phyloP scores from a whole-genome alignment of 1,140 invertebrate species.

The Diprion similis region DNA sequence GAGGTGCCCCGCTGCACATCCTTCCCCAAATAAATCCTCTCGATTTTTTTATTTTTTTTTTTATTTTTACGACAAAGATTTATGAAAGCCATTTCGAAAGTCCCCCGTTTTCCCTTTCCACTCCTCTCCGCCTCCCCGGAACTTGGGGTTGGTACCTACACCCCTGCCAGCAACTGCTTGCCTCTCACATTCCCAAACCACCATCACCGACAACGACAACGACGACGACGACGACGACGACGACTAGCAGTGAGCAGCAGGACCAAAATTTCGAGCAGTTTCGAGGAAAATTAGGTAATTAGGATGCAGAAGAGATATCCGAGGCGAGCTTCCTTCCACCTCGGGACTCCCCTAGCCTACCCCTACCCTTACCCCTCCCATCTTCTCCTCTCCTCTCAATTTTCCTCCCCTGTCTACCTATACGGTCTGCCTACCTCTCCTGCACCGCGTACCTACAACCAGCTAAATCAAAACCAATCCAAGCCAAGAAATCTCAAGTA shows the following conservation, averaged over 20 bases:
- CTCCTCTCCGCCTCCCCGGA: slow-evolving; percentile 18
- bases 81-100: slow-evolving; percentile 55
- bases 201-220: slow-evolving; percentile 32
- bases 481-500: slow-evolving; percentile 17
- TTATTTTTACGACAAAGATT: slow-evolving; percentile 58
- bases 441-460: slow-evolving; percentile 9
- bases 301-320: slow-evolving; percentile 54
- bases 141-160: not conserved
- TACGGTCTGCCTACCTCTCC: not conserved
- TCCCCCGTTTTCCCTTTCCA: slow-evolving; percentile 29
- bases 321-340: slow-evolving; percentile 19
- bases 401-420: slow-evolving; percentile 7
- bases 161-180: not conserved
- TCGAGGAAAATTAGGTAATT: slow-evolving; percentile 59
- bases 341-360: not conserved
- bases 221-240: slow-evolving; percentile 15
- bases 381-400: slow-evolving; percentile 20
- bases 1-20: slow-evolving; percentile 35
- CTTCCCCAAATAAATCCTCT: slow-evolving; percentile 55
- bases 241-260: not conserved
- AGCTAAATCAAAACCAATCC: slow-evolving; percentile 51
- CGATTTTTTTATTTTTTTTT: no score
- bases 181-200: slow-evolving; percentile 19
- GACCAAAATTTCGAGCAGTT: slow-evolving; percentile 54
- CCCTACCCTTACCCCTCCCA: not conserved